Conservation (phyloP, 2,797 vertebrate genomes). For the Rhinatrema bivittatum region DNA sequence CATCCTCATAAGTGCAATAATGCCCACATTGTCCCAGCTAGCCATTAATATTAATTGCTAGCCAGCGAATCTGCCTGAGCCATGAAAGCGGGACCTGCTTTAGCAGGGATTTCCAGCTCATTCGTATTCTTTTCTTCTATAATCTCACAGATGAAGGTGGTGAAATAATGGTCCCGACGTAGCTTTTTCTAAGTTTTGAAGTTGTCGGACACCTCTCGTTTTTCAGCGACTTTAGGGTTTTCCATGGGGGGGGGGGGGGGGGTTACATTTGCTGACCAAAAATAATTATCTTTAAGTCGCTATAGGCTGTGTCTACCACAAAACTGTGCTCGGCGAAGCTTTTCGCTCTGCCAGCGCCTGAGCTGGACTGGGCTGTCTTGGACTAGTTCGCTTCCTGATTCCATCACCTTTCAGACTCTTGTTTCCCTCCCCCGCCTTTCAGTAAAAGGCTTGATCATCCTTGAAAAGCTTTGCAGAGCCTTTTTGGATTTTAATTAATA, state of each 20-base stretch:
- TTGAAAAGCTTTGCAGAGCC: constrained; percentile 13
- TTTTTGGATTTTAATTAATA: no score
- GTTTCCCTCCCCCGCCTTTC: no score
- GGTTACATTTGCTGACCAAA: constrained; percentile 45
- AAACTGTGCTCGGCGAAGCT: no score
- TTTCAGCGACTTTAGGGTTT: constrained; percentile 35
- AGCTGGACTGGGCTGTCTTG: no score
- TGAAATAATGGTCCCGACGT: constrained; percentile 52
- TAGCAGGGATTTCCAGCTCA: constrained; percentile 81
- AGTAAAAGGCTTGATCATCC: constrained; percentile 23
- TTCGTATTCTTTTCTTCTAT: constrained; percentile 61
- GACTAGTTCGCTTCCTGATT: constrained; percentile 17
- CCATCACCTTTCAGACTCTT: not conserved
- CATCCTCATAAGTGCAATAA: constrained; percentile 92
- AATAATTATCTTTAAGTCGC: constrained; percentile 35
- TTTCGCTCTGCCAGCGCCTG: constrained; percentile 1
- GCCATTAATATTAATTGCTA: constrained; percentile 88
- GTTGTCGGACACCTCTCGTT: constrained; percentile 23
- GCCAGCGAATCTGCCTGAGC: constrained; percentile 77
- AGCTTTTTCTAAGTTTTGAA: constrained; percentile 26
- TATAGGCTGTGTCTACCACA: constrained; percentile 14
- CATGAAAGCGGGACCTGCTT: constrained; percentile 67
- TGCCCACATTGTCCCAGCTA: constrained; percentile 87
- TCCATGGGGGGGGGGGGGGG: no score
- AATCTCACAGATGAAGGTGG: constrained; percentile 57